Evolutionary conservation across 2,888 invertebrate species (phyloP).

Genomic region (Pemphredon lugubris): DNA sequence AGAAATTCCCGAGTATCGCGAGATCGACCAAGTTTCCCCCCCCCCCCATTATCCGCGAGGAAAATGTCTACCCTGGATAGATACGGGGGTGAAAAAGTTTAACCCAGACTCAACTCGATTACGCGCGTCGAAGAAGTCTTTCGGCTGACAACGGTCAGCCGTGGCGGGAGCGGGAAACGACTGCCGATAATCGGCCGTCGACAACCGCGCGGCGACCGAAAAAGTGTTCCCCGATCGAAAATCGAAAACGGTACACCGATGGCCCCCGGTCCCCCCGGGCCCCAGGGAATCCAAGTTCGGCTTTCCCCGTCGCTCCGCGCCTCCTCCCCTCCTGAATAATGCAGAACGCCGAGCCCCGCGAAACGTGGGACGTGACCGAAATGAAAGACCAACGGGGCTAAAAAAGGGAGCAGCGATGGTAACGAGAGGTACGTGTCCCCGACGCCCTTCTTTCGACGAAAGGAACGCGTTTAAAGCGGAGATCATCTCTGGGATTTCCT

Average conservation of each 20-base stretch:
- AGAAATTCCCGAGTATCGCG: no score
- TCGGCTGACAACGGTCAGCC: no score
- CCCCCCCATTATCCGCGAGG: no score
- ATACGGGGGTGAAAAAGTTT: no score
- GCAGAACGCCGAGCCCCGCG: constrained; percentile 38
- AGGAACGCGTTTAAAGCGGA: constrained; percentile 30
- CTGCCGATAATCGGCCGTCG: no score
- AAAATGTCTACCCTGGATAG: no score
- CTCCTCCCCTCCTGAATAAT: constrained; percentile 51
- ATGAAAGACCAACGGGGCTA: constrained; percentile 53
- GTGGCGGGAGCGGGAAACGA: no score
- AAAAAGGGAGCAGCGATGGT: constrained; percentile 32
- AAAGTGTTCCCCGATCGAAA: constrained; percentile 8
- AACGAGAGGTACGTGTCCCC: constrained; percentile 54
- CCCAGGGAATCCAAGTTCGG: constrained; percentile 27
- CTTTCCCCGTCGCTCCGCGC: neutral
- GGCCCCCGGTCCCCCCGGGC: neutral
- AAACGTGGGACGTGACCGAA: constrained; percentile 64
- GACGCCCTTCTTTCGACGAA: constrained; percentile 43
- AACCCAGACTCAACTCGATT: no score
- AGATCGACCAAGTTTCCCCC: no score
- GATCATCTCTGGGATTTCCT: constrained; percentile 30
- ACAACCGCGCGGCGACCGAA: no score
- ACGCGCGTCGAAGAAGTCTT: no score
- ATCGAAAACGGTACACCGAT: no score